These are phyloP conservation scores for Psittacus erithacus DNA, from an alignment of 2,113 vertebrate species.

Conservation along the genomic window DNA sequence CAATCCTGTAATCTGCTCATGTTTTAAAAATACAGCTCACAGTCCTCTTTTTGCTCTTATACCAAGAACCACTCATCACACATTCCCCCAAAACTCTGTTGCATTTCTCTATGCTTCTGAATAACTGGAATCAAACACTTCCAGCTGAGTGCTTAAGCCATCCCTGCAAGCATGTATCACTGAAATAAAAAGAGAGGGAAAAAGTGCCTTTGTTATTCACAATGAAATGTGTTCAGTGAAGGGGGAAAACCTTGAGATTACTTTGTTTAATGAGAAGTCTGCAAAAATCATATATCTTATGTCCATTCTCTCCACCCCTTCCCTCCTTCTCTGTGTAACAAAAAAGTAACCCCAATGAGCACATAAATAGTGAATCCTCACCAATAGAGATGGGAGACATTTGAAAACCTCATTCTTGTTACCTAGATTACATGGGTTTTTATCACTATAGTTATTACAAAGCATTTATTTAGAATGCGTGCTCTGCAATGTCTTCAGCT, in stretches of 20 bases:
- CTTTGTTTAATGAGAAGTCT: neutral
- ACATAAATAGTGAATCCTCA: neutral
- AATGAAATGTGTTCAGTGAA: neutral
- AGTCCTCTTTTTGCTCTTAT: neutral
- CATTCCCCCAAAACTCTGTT: neutral
- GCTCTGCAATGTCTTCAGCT: neutral
- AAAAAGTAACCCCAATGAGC: neutral
- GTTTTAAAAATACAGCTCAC: neutral
- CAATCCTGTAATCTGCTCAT: neutral
- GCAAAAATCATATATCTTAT: neutral
- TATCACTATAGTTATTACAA: neutral
- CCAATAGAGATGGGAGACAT: neutral
- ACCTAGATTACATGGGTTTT: neutral
- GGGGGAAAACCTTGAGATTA: neutral
- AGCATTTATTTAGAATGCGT: neutral
- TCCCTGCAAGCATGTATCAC: neutral
- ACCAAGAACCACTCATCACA: neutral
- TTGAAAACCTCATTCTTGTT: neutral
- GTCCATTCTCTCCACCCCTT: neutral
- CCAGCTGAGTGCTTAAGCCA: neutral
- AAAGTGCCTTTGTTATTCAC: neutral
- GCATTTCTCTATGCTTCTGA: neutral
- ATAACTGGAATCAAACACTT: neutral
- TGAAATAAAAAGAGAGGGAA: neutral
- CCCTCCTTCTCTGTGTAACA: rapidly evolving